phyloP scores from a whole-genome alignment of 2,797 vertebrate species.

The Mormyrops boulengeri region DNA sequence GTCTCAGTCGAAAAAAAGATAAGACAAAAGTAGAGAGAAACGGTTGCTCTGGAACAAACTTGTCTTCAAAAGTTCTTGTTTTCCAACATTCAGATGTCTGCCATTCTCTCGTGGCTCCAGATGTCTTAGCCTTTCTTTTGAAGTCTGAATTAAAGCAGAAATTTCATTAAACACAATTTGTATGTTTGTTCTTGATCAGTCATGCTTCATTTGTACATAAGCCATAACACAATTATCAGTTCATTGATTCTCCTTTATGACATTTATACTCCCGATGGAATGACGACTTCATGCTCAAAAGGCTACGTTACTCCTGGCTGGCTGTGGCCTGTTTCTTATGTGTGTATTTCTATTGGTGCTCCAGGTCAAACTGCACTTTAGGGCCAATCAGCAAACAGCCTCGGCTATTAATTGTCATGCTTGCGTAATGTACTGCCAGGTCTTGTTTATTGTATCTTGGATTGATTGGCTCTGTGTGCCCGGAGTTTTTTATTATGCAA shows the following conservation, averaged over 20 bases:
- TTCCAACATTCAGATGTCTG: not conserved
- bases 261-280: not conserved
- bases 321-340: not conserved
- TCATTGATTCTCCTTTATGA: conserved; percentile 1
- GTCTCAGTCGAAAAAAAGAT: not conserved
- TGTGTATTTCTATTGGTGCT: not conserved
- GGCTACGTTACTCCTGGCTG: not conserved
- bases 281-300: not conserved
- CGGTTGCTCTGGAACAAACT: not conserved
- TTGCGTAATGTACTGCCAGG: not conserved
- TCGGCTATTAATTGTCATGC: not conserved
- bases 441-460: not conserved
- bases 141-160: not conserved
- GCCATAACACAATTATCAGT: not conserved
- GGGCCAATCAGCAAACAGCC: not conserved
- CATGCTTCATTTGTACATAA: not conserved
- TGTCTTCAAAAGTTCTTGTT: not conserved
- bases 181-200: not conserved
- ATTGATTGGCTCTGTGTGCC: not conserved
- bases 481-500: not conserved
- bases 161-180: not conserved
- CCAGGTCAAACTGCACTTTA: not conserved
- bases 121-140: not conserved
- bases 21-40: not conserved
- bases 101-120: not conserved